Percentiles rank a stretch among this genome's conserved stretches.
phyloP scores from a whole-genome alignment of 1,140 invertebrate species.

The Augochlora pura region DNA sequence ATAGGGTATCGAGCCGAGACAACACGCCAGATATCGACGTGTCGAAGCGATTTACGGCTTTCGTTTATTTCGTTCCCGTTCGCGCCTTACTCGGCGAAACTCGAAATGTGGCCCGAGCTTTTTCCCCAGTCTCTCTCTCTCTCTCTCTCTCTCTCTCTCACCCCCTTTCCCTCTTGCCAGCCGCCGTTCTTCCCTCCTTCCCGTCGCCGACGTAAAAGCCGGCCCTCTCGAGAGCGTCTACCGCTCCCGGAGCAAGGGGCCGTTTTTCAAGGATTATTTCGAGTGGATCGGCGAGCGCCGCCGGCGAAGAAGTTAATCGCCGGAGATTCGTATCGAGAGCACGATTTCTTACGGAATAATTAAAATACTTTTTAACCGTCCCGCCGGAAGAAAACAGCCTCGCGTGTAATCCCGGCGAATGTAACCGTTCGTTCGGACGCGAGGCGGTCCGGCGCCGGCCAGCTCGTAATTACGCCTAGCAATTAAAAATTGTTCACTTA shows the following conservation, averaged over 20 bases:
- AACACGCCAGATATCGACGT: conserved; percentile 61
- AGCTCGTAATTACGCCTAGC: not conserved
- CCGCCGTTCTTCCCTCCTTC: too few species aligned
- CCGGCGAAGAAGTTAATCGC: not conserved
- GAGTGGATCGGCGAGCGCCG: not conserved
- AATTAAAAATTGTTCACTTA: conserved; percentile 18
- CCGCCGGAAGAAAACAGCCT: too few species aligned
- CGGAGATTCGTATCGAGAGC: not conserved
- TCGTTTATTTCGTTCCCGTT: conserved; percentile 59
- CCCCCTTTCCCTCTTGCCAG: too few species aligned
- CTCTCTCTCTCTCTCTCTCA: too few species aligned
- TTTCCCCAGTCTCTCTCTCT: too few species aligned
- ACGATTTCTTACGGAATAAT: conserved; percentile 1
- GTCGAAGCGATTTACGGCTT: conserved; percentile 59
- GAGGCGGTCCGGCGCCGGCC: too few species aligned
- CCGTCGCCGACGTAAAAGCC: not conserved
- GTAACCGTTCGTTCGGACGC: too few species aligned
- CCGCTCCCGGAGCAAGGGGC: too few species aligned
- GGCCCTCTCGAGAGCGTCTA: not conserved
- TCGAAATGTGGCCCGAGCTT: conserved; percentile 5
- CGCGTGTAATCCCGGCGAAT: too few species aligned
- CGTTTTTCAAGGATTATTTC: conserved; percentile 20
- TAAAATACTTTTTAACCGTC: not conserved
- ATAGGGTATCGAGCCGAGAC: conserved; percentile 61
- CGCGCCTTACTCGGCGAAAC: conserved; percentile 13